Conservation (phyloP, 2,888 invertebrate species). For the Junonia oenone region DNA sequence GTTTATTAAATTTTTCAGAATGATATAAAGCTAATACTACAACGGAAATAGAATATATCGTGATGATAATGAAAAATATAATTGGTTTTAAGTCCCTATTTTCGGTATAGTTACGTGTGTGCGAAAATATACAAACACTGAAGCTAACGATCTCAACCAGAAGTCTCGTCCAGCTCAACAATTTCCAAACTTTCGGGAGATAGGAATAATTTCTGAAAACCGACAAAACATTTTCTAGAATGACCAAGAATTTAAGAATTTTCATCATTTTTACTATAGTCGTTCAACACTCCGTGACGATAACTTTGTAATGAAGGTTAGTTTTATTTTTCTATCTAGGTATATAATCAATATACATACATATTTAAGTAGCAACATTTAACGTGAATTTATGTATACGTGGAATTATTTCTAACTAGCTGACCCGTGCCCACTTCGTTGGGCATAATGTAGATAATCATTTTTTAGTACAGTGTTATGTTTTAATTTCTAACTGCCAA, state of each 20-base stretch:
- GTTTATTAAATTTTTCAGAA: background rate
- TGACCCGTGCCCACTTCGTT: too few relatives aligned
- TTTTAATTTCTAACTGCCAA: too few relatives aligned
- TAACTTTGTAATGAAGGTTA: too few relatives aligned
- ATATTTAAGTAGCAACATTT: too few relatives aligned
- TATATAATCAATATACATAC: too few relatives aligned
- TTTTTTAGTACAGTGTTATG: too few relatives aligned
- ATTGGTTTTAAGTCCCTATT: background rate
- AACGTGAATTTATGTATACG: too few relatives aligned
- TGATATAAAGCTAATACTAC: background rate
- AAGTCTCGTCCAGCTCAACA: background rate
- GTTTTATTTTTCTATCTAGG: too few relatives aligned
- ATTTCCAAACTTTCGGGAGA: background rate
- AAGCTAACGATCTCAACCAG: background rate
- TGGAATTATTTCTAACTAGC: too few relatives aligned
- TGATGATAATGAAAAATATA: background rate
- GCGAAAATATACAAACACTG: background rate
- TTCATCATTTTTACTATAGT: background rate
- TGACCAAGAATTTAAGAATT: background rate
- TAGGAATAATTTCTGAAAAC: background rate
- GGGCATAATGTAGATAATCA: too few relatives aligned
- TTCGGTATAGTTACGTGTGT: background rate
- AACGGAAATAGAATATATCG: background rate
- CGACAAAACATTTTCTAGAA: background rate
- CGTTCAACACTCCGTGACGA: too few relatives aligned